Conservation (phyloP, 2,113 vertebrate genomes). For the Scalopus aquaticus region DNA sequence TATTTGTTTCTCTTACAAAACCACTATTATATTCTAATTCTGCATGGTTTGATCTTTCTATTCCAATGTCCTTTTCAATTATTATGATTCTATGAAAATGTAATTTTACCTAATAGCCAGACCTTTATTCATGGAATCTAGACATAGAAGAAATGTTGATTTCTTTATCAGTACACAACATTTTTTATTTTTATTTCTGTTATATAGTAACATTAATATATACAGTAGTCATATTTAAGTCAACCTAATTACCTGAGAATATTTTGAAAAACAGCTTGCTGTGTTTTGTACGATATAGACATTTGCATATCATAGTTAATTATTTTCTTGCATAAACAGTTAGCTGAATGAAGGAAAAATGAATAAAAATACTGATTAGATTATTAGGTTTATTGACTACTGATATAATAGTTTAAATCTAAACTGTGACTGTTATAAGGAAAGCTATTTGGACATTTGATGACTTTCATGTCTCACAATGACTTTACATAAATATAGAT, state of each 20-base stretch:
- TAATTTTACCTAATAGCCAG: neutral
- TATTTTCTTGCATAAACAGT: neutral
- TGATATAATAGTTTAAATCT: constrained; percentile 24
- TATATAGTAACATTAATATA: neutral
- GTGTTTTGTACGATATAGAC: neutral
- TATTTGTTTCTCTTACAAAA: neutral
- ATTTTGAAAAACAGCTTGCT: neutral
- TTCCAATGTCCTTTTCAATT: neutral
- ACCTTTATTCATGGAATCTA: neutral
- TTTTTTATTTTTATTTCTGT: neutral
- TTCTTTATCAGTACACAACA: neutral
- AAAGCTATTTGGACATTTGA: neutral
- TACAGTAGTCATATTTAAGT: constrained; percentile 15
- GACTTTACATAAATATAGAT: neutral
- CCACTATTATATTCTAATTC: neutral
- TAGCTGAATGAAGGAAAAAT: neutral
- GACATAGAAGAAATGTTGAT: neutral
- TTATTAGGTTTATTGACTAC: constrained; percentile 12
- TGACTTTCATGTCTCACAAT: neutral
- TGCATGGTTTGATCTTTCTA: neutral
- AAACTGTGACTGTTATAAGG: neutral
- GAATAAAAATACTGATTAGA: neutral
- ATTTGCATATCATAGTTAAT: neutral
- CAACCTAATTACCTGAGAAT: neutral
- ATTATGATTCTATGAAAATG: neutral